These are phyloP conservation scores for Phaethornis superciliosus DNA, from an alignment of 2,113 vertebrate species.

Conservation along the genomic window DNA sequence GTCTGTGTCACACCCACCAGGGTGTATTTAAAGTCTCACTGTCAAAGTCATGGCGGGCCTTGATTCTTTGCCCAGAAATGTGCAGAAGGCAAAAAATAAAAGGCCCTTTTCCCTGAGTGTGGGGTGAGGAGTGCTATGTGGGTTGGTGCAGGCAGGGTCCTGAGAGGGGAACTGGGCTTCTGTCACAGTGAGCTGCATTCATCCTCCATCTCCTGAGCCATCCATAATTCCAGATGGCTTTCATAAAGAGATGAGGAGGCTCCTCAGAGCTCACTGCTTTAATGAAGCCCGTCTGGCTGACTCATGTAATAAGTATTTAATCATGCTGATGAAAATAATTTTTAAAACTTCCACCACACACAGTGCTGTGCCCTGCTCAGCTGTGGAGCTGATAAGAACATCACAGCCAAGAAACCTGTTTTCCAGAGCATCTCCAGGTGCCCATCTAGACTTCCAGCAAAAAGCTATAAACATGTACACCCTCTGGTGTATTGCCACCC, in stretches of 20 bases:
- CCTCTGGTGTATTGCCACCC: neutral
- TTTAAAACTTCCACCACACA: conserved; percentile 72
- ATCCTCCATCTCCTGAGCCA: conserved; percentile 69
- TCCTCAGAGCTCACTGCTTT: conserved; percentile 70
- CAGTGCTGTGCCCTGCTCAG: neutral
- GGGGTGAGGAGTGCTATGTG: neutral
- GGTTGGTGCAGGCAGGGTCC: conserved; percentile 23
- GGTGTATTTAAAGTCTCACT: conserved; percentile 69
- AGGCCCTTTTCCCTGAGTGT: conserved; percentile 37
- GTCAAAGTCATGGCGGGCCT: conserved; percentile 69
- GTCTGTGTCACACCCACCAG: conserved; percentile 72
- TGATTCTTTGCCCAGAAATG: conserved; percentile 66
- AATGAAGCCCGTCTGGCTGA: conserved; percentile 79
- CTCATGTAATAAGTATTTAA: conserved; percentile 82
- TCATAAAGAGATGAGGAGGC: conserved; percentile 78
- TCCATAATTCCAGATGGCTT: conserved; percentile 74
- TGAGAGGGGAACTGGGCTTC: conserved; percentile 52
- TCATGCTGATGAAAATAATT: conserved; percentile 74
- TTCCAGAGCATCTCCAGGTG: neutral
- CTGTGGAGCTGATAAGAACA: neutral
- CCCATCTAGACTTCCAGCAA: neutral
- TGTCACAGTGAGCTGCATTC: conserved; percentile 73
- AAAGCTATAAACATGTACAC: rapidly evolving
- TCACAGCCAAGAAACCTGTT: neutral
- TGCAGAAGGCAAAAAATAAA: conserved; percentile 61